Base-by-base conservation (phyloP, 1,140 invertebrate genomes). In the Proales similis region DNA sequence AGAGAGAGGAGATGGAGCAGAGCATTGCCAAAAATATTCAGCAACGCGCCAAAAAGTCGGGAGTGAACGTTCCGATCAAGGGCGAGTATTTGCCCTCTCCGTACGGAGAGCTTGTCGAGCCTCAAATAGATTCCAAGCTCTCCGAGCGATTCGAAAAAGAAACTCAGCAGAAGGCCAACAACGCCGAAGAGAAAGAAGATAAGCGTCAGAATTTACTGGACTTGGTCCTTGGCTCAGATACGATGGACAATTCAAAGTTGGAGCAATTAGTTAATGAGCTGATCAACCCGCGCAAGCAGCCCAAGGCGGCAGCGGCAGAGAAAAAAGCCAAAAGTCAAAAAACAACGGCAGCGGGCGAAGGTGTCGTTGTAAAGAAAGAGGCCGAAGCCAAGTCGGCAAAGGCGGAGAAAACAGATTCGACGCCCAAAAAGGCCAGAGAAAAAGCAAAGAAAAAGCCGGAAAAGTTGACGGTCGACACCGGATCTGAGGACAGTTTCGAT, bases 401-500 rank as follows among this genome's bases (percentile, higher is more conserved):
- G 22, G 9, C 19, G 36, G 32, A 12, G 51, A 57, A 24, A 57
- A 43, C 9, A 26, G 22, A 57, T 0, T 5, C 19, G 11, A 57
- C 39, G 45, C 14, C 38, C 17, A 53, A 33, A 24, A 53, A 53
- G 14, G 24, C 32, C 43, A 20, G 33, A 27, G 24, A 7, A 57
- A 39, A 42, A n/a, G n/a, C n/a, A n/a, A n/a, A n/a, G n/a, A n/a
- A n/a, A n/a, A 57, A 57, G 26, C 39, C 29, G 32, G 51, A 57
- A 24, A 42, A 43, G 32, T 42, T 57, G 14, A 27, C 45, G 7
- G 22, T 57, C n/a, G 22, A 43, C 0, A 57, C 51, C 5, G 51
- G 45, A 12, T 24, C 29, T 19, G 51, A 57, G 12, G 51, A 57
- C 12, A 57, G 51, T 26, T 57, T 57, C 45, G 51, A 57, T 42